These are phyloP conservation scores for Melinaea marsaeus DNA, from an alignment of 2,888 invertebrate species.

Conservation along the genomic window DNA sequence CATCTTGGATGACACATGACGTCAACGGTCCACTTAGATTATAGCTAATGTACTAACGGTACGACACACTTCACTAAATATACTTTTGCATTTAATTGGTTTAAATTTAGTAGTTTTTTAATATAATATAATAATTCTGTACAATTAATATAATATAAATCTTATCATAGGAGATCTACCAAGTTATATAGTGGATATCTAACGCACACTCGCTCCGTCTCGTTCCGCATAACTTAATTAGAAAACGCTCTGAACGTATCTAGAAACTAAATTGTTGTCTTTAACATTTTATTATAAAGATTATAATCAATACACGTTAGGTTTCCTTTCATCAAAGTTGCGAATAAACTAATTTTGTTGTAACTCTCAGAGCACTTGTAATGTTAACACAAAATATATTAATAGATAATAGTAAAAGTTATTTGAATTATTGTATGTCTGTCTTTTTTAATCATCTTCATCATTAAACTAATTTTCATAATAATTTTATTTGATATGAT, in stretches of 20 bases:
- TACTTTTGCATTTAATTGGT: not conserved
- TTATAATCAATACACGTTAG: too few relatives aligned
- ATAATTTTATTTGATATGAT: too few relatives aligned
- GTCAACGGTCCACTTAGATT: constrained; percentile 25
- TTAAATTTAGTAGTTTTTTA: not conserved
- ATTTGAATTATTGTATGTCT: too few relatives aligned
- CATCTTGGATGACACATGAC: constrained; percentile 19
- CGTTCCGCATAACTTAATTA: constrained; percentile 75
- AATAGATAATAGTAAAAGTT: too few relatives aligned
- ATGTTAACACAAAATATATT: too few relatives aligned
- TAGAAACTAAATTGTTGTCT: constrained; percentile 35
- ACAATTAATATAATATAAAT: not conserved
- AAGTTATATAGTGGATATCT: constrained; percentile 36
- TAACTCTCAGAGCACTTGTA: too few relatives aligned
- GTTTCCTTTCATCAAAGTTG: too few relatives aligned
- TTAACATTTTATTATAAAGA: constrained; percentile 15
- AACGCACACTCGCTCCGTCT: constrained; percentile 46
- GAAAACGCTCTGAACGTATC: constrained; percentile 47
- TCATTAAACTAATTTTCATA: too few relatives aligned
- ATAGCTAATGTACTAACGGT: constrained; percentile 23
- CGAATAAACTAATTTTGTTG: too few relatives aligned
- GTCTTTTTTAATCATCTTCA: too few relatives aligned
- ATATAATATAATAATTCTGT: not conserved
- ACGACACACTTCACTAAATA: constrained; percentile 16
- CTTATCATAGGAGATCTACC: constrained; percentile 9